Percentiles rank a stretch among this genome's conserved stretches.
Conservation (phyloP, 2,888 invertebrate species). For the Pantelozetes paolii region DNA sequence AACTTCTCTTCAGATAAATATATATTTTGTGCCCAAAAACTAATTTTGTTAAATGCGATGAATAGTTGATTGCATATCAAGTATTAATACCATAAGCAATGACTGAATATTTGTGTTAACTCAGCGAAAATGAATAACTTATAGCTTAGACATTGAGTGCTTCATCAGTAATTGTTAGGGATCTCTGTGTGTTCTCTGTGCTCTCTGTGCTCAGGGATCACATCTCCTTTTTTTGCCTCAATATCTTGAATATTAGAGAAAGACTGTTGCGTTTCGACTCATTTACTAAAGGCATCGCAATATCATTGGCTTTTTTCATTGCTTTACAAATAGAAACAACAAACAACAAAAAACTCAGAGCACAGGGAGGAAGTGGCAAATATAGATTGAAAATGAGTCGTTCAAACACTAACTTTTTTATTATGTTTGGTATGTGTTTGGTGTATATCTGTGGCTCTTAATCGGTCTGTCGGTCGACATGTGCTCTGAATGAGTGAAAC, state of each 20-base stretch:
- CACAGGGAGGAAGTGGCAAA: slow-evolving; percentile 11
- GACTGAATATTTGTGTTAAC: slow-evolving; percentile 19
- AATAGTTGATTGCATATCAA: slow-evolving; percentile 34
- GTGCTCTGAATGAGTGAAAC: background rate
- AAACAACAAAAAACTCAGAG: background rate
- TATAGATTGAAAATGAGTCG: slow-evolving; percentile 29
- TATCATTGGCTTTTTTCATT: slow-evolving; percentile 1
- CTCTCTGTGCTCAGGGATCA: slow-evolving; percentile 30
- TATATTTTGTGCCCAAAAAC: slow-evolving; percentile 16
- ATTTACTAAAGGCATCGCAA: slow-evolving; percentile 32
- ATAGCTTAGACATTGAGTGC: slow-evolving; percentile 21
- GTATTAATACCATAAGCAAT: slow-evolving; percentile 5
- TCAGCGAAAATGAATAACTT: slow-evolving; percentile 35
- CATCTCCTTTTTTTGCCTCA: background rate
- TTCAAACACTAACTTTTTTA: background rate
- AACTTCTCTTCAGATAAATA: background rate
- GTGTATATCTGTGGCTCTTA: background rate
- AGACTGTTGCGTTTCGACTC: slow-evolving; percentile 31
- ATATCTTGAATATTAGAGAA: background rate
- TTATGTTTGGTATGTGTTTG: background rate
- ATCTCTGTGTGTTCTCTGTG: background rate
- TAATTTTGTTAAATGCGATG: slow-evolving; percentile 24
- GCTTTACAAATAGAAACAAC: slow-evolving; percentile 24
- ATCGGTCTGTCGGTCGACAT: background rate
- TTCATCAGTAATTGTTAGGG: slow-evolving; percentile 19